Percentiles rank a stretch among this genome's conserved stretches.
Conservation (phyloP, 2,113 vertebrate genomes). For the Epinephelus lanceolatus region DNA sequence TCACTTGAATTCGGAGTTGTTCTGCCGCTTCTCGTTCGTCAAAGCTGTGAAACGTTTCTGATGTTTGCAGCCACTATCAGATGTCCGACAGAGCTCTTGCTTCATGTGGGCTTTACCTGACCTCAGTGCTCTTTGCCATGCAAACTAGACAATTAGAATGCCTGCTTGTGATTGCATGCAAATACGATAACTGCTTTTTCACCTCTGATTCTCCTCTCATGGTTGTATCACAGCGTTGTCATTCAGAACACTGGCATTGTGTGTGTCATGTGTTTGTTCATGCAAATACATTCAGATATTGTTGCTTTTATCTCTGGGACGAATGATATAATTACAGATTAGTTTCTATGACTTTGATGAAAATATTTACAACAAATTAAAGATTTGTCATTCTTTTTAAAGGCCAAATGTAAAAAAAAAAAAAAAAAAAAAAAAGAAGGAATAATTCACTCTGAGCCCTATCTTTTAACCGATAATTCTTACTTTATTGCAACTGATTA, state of each 20-base stretch:
- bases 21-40: conserved; percentile 9
- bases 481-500: conserved; percentile 81
- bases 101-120: conserved; percentile 40
- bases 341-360: conserved; percentile 28
- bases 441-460: conserved; percentile 63
- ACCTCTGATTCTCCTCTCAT: conserved; percentile 43
- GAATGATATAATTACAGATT: conserved; percentile 49
- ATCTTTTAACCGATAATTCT: conserved; percentile 70
- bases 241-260: conserved; percentile 27
- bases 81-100: conserved; percentile 42
- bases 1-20: not conserved
- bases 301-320: conserved; percentile 36
- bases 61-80: conserved; percentile 31
- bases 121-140: conserved; percentile 70
- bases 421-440: conserved; percentile 50
- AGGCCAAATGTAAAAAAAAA: conserved; percentile 36
- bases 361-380: conserved; percentile 53
- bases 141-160: conserved; percentile 71
- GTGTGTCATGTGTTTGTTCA: conserved; percentile 1
- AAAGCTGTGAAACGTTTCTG: conserved; percentile 29
- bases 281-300: conserved; percentile 18
- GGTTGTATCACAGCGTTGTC: conserved; percentile 22
- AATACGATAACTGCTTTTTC: conserved; percentile 77
- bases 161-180: conserved; percentile 75
- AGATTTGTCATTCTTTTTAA: conserved; percentile 46